A percentile compares a stretch with the other conserved stretches of the same genome.
phyloP scores from a whole-genome alignment of 2,888 invertebrate genomes.

The Latrodectus elegans region DNA sequence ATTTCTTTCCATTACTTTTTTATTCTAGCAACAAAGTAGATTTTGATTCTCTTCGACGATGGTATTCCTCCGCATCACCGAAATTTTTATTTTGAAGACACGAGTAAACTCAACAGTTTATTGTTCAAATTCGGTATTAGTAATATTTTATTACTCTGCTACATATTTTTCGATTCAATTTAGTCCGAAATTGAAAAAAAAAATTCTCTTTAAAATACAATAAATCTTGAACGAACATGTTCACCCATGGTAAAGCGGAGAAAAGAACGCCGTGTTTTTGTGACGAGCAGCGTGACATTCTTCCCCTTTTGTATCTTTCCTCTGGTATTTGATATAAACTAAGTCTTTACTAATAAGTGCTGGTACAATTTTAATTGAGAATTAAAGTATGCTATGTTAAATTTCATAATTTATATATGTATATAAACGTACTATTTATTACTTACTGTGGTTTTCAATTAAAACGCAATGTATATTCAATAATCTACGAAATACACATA shows the following conservation, averaged over 20 bases:
- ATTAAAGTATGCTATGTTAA: too few relatives aligned
- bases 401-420: too few relatives aligned
- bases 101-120: constrained; percentile 14
- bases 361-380: too few relatives aligned
- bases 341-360: too few relatives aligned
- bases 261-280: too few relatives aligned
- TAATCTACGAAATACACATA: too few relatives aligned
- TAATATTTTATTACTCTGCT: constrained; percentile 38
- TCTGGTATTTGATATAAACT: too few relatives aligned
- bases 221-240: neutral
- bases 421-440: too few relatives aligned
- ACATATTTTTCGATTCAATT: constrained; percentile 1
- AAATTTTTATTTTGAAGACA: constrained; percentile 6
- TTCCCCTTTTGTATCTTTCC: too few relatives aligned
- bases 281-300: too few relatives aligned
- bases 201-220: neutral
- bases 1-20: constrained; percentile 54
- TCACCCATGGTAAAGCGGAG: neutral
- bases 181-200: neutral
- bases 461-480: too few relatives aligned
- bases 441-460: too few relatives aligned
- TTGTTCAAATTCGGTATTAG: constrained; percentile 11
- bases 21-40: constrained; percentile 44
- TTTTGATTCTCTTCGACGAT: constrained; percentile 36
- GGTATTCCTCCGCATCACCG: neutral